A percentile compares a stretch with the other conserved stretches of the same genome.
These are phyloP conservation scores for Cantharis lateralis DNA, from an alignment of 2,888 invertebrate genomes.

Conservation along the genomic window DNA sequence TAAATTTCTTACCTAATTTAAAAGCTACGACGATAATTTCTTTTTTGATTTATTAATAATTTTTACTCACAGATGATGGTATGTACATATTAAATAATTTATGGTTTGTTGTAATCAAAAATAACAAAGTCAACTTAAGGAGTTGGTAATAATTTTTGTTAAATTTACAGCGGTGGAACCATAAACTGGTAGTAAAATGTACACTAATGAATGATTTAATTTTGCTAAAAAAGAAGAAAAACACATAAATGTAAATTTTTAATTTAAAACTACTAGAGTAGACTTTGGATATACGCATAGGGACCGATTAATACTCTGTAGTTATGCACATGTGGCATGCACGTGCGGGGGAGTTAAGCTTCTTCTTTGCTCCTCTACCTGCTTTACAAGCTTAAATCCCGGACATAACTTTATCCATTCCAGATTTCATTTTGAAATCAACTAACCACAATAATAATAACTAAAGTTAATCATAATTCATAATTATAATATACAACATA, in stretches of 20 bases:
- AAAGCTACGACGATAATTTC: background rate
- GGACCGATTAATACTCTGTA: slow-evolving; percentile 12
- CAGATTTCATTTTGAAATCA: background rate
- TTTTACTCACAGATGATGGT: too few relatives aligned
- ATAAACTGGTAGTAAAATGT: background rate
- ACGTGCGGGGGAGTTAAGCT: slow-evolving; percentile 26
- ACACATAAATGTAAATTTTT: background rate
- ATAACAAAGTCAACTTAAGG: too few relatives aligned
- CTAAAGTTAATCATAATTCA: background rate
- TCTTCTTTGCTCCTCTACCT: slow-evolving; percentile 18
- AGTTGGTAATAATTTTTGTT: too few relatives aligned
- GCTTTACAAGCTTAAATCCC: slow-evolving; percentile 8
- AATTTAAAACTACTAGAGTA: slow-evolving; percentile 1
- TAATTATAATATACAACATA: background rate
- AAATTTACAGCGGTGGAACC: too few relatives aligned
- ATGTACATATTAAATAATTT: too few relatives aligned
- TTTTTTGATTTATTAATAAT: background rate
- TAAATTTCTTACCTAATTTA: background rate
- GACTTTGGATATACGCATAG: slow-evolving; percentile 16
- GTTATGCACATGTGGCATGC: slow-evolving; percentile 27
- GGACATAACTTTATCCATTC: background rate
- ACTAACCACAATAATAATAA: background rate
- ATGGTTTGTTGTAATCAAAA: too few relatives aligned
- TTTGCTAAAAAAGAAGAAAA: background rate
- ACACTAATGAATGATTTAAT: background rate